Percentiles rank a stretch among this genome's conserved stretches.
These are phyloP conservation scores for Carterocephalus palaemon DNA, from an alignment of 2,888 invertebrate species.

Conservation along the genomic window DNA sequence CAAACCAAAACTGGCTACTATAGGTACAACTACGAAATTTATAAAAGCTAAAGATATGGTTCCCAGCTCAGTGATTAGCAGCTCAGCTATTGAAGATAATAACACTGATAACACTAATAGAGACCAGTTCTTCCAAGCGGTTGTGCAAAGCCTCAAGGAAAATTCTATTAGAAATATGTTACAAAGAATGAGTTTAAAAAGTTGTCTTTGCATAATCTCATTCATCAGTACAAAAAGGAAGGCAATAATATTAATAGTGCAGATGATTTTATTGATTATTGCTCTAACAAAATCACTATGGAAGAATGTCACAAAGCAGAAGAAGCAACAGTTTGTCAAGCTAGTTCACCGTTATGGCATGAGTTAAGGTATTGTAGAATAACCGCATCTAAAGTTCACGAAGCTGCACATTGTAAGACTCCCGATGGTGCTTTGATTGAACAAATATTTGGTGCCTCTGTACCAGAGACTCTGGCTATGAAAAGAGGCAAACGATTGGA, in stretches of 20 bases:
- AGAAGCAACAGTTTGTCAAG: slow-evolving; percentile 19
- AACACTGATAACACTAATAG: slow-evolving; percentile 5
- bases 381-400: slow-evolving; percentile 28
- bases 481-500: slow-evolving; percentile 24
- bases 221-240: slow-evolving; percentile 8
- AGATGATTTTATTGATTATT: slow-evolving; percentile 19
- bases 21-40: slow-evolving; percentile 3
- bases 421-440: slow-evolving; percentile 24
- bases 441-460: slow-evolving; percentile 24
- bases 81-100: slow-evolving; percentile 9
- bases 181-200: slow-evolving; percentile 15
- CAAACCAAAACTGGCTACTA: slow-evolving; percentile 17
- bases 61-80: slow-evolving; percentile 1
- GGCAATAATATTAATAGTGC: slow-evolving; percentile 5
- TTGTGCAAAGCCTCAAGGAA: slow-evolving; percentile 18
- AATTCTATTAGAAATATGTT: slow-evolving; percentile 14
- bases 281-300: slow-evolving; percentile 23
- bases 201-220: slow-evolving; percentile 14
- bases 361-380: slow-evolving; percentile 29
- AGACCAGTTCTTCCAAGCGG: too few relatives aligned
- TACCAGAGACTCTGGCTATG: slow-evolving; percentile 24
- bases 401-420: slow-evolving; percentile 25
- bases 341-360: slow-evolving; percentile 28
- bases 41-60: slow-evolving; percentile 13
- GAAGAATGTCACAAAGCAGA: slow-evolving; percentile 15